Percentiles rank a stretch among this genome's conserved stretches.
Conservation (phyloP, 2,888 invertebrate genomes). For the Tetrapedia diversipes region DNA sequence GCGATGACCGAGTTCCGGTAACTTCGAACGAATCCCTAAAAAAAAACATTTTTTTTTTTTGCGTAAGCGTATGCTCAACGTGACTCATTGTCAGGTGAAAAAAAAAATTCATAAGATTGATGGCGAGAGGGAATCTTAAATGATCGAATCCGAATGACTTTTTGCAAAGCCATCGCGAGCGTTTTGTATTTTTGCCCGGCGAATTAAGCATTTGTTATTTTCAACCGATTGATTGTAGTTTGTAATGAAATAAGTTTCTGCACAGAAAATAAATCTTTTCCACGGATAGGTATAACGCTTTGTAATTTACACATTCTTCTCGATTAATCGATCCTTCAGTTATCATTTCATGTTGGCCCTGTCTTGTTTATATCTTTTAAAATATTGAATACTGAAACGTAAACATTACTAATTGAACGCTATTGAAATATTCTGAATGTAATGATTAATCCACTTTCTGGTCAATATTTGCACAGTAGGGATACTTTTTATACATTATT, state of each 20-base stretch:
- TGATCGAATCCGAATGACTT: conserved; percentile 6
- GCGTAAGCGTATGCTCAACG: background rate
- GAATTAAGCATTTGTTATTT: conserved; percentile 31
- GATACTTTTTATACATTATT: background rate
- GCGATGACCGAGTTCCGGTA: background rate
- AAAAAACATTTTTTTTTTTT: background rate
- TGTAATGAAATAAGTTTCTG: conserved; percentile 32
- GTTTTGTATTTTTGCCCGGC: conserved; percentile 18
- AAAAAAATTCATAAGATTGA: background rate
- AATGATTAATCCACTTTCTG: too few species aligned
- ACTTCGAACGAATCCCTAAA: background rate
- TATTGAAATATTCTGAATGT: too few species aligned
- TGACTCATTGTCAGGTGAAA: conserved; percentile 1
- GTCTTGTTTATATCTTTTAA: background rate
- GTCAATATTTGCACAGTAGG: background rate
- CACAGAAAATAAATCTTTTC: conserved; percentile 48
- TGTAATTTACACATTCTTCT: background rate
- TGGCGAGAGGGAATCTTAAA: background rate
- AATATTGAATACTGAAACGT: too few species aligned
- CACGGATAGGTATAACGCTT: background rate
- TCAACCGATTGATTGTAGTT: conserved; percentile 21
- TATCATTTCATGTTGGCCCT: background rate
- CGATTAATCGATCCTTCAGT: background rate
- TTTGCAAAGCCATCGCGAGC: conserved; percentile 12
- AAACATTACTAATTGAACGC: too few species aligned